Evolutionary conservation across 2,113 vertebrate species (phyloP), one percentile per base, ranked within the genome.

Genomic region (Rhinolophus ferrumequinum): DNA sequence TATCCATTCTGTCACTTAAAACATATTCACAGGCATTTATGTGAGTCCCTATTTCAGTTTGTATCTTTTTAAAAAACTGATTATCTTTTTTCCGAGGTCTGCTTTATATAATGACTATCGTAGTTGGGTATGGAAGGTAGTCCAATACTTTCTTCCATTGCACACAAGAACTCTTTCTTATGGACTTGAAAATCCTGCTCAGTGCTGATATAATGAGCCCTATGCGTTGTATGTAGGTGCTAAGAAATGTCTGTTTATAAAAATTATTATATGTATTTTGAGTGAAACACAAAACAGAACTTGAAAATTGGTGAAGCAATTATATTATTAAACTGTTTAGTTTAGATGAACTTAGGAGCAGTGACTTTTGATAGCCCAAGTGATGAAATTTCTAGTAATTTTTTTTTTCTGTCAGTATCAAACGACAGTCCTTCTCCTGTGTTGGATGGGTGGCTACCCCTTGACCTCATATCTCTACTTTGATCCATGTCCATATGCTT

Each of bases 1-100:
- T 50, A 54, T 70, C 33, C 69, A 33, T 94, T 84, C 54, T 92
- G 28, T 95, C 66, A 14, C 62, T 93, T 73, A 47, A 66, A 79
- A 62, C 56, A 64, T 69, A 50, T 28, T 88, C 47, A 85, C 50
- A 91, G 79, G 66, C 26, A 85, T 28, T 70, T 70, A 52, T 54
- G 4, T 77, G 85, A 88, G 60, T 91, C n/a, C 86, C 6, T 69
- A 38, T 93, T 89, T 82, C 38, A 35, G 14, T 90, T 92, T 84
- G 13, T 41, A 44, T 75, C 44, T 91, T 84, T 69, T 58, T 62
- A 35, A 19, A 33, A 19, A 93, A 47, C 3, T n/a, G 11, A 6
- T 35, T 50, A 15, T 35, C 24, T 56, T 19, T 35, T 85, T 50
- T 28, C 15, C 47, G 8, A 80, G 28, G 6, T 28, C 47, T 91